Evolutionary conservation across 2,113 vertebrate species (phyloP).

Genomic region (Oncorhynchus kisutch): DNA sequence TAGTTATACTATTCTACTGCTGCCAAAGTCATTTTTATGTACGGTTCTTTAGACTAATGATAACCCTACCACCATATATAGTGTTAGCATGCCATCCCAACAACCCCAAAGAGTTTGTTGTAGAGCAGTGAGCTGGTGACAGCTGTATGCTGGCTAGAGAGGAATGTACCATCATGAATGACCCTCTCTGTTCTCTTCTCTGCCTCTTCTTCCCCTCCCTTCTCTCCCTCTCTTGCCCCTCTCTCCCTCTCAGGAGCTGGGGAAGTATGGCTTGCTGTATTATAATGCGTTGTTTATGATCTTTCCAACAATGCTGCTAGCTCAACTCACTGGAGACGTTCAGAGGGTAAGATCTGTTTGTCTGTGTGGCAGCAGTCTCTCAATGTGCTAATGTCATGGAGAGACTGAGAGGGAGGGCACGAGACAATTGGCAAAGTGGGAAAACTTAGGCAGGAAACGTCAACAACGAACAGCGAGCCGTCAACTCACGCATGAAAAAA

Average conservation of each 20-base stretch:
- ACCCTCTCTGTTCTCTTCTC: constrained; percentile 48
- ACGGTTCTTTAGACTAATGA: not conserved
- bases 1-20: not conserved
- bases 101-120: not conserved
- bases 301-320: constrained; percentile 85
- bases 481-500: too few relatives aligned
- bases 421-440: too few relatives aligned
- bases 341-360: constrained; percentile 80
- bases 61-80: not conserved
- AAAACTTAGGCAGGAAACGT: too few relatives aligned
- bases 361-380: not conserved
- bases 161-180: constrained; percentile 60
- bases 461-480: too few relatives aligned
- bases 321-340: constrained; percentile 86
- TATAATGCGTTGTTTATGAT: constrained; percentile 99
- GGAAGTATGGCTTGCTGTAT: constrained; percentile 94
- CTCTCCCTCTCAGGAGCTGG: constrained; percentile 82
- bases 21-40: not conserved
- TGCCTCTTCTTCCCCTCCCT: not conserved
- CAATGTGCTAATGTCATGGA: too few relatives aligned
- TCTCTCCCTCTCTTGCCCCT: not conserved
- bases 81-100: not conserved
- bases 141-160: constrained; percentile 43
- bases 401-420: too few relatives aligned
- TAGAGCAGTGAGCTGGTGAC: constrained; percentile 29